Evolutionary conservation across 2,888 invertebrate genomes (phyloP).

Genomic region (Catocala sponsa): DNA sequence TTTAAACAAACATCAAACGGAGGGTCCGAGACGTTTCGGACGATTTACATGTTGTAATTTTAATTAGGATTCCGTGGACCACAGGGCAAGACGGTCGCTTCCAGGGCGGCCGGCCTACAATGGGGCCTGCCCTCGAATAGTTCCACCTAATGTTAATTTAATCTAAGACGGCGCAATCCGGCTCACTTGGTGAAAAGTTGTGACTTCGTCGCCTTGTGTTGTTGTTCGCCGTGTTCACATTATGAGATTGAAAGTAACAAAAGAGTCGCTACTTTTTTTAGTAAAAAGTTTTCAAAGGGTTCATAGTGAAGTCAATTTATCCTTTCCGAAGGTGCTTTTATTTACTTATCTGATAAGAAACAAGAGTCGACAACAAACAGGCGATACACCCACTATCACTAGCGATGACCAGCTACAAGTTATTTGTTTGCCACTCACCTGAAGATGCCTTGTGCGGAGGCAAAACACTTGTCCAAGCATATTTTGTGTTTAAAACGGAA

Average conservation of each 20-base stretch:
- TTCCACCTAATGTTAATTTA: constrained; percentile 87
- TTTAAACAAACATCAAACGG: constrained; percentile 73
- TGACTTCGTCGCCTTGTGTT: constrained; percentile 76
- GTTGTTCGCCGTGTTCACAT: constrained; percentile 60
- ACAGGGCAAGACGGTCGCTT: constrained; percentile 64
- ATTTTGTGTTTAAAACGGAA: too few species aligned
- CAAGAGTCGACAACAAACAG: too few species aligned
- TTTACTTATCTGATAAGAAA: too few species aligned
- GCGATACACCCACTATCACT: too few species aligned
- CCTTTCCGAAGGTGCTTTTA: too few species aligned
- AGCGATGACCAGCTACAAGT: too few species aligned
- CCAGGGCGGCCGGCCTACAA: constrained; percentile 57
- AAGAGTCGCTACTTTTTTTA: too few species aligned
- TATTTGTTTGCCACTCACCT: too few species aligned
- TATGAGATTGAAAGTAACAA: constrained; percentile 9
- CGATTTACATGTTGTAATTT: constrained; percentile 86
- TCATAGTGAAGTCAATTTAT: too few species aligned
- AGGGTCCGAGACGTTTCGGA: constrained; percentile 66
- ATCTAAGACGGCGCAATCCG: constrained; percentile 81
- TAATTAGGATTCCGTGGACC: constrained; percentile 82
- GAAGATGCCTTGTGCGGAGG: too few species aligned
- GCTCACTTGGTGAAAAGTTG: constrained; percentile 71
- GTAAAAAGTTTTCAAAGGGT: too few species aligned
- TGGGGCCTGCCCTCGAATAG: constrained; percentile 71
- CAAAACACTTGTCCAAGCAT: too few species aligned